phyloP scores from a whole-genome alignment of 2,797 vertebrate genomes.

The Merluccius polli region DNA sequence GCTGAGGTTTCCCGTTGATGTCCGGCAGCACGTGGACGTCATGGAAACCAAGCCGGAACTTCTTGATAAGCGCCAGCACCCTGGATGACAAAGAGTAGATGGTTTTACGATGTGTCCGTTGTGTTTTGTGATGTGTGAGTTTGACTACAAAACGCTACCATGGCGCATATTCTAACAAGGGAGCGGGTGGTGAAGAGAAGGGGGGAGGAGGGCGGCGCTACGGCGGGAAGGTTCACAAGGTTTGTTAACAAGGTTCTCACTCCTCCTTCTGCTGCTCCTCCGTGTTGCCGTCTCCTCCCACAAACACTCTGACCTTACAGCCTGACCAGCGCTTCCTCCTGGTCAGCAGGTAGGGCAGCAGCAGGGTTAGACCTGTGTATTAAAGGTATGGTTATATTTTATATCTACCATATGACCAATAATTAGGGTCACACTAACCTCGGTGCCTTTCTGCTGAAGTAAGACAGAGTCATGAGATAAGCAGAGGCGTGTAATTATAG shows the following conservation, averaged over 20 bases:
- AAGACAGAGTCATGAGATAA: too few species aligned
- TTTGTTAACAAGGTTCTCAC: conserved; percentile 66
- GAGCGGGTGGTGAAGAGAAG: neutral
- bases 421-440: too few species aligned
- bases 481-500: too few species aligned
- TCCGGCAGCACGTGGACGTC: conserved; percentile 90
- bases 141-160: neutral
- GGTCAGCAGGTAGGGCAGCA: conserved; percentile 91
- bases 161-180: neutral
- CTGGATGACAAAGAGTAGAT: conserved; percentile 52
- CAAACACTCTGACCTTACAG: conserved; percentile 88
- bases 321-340: conserved; percentile 88
- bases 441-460: too few species aligned
- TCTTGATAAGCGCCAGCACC: conserved; percentile 85
- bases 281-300: conserved; percentile 81
- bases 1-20: conserved; percentile 83
- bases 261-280: conserved; percentile 87
- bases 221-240: neutral
- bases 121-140: neutral
- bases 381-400: too few species aligned
- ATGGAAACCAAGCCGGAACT: conserved; percentile 90
- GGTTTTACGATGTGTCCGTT: too few species aligned
- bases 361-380: conserved; percentile 89
- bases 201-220: neutral
- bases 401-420: too few species aligned